Evolutionary conservation across 2,888 invertebrate genomes (phyloP).

Genomic region (Synergus japonicus): DNA sequence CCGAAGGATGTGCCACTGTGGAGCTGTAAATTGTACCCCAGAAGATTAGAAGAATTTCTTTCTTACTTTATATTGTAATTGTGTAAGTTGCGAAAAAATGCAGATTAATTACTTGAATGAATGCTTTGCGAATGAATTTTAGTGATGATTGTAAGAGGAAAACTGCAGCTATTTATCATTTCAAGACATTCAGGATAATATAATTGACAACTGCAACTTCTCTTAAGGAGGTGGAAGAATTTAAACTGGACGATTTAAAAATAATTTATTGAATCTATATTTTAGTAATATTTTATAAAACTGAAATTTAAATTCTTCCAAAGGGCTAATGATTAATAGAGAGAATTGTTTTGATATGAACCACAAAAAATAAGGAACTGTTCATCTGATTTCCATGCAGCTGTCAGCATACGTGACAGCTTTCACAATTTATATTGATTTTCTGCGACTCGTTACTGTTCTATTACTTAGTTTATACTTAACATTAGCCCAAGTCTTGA

Average conservation of each 20-base stretch:
- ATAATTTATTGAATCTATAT: no score
- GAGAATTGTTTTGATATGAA: conserved; percentile 5
- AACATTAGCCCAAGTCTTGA: conserved; percentile 2
- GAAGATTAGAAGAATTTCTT: conserved; percentile 57
- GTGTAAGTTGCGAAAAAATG: background rate
- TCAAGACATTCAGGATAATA: background rate
- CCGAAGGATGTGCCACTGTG: conserved; percentile 97
- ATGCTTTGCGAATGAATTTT: conserved; percentile 6
- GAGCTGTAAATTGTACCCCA: conserved; percentile 85
- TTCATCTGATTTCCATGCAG: conserved; percentile 72
- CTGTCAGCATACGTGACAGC: conserved; percentile 72
- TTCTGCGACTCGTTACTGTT: conserved; percentile 37
- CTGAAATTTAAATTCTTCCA: background rate
- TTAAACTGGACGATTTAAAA: background rate
- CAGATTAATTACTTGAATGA: conserved; percentile 13
- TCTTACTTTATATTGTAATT: background rate
- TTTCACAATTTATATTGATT: conserved; percentile 52
- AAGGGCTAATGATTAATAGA: background rate
- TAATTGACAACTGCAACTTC: conserved; percentile 6
- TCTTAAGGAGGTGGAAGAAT: background rate
- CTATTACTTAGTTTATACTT: conserved; percentile 9
- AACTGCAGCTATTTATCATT: background rate
- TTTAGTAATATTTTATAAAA: background rate
- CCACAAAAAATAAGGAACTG: conserved; percentile 41
- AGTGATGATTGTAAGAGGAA: background rate